Evolutionary conservation across 2,797 vertebrate genomes (phyloP).

Genomic region (Salmo trutta): DNA sequence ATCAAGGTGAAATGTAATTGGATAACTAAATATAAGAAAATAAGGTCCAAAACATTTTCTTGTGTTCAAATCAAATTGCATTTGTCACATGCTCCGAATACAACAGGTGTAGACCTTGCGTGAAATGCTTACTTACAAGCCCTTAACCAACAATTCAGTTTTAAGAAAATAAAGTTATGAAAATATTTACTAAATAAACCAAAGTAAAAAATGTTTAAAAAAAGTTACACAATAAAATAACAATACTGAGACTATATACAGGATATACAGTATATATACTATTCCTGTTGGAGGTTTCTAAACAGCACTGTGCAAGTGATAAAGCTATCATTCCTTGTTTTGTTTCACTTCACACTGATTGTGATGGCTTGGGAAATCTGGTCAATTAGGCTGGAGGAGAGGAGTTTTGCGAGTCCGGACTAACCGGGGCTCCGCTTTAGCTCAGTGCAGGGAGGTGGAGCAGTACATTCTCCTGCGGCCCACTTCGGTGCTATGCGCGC

Average conservation of each 20-base stretch:
- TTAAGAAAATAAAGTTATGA: too few species aligned
- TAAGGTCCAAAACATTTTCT: not conserved
- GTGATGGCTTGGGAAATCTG: slow-evolving; percentile 49
- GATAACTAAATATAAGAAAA: not conserved
- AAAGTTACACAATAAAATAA: too few species aligned
- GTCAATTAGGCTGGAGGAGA: slow-evolving; percentile 43
- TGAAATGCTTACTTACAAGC: too few species aligned
- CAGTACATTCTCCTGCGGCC: slow-evolving; percentile 11
- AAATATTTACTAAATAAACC: too few species aligned
- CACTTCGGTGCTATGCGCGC: slow-evolving; percentile 17
- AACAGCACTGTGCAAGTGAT: not conserved
- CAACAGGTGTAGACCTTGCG: too few species aligned
- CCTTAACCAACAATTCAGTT: too few species aligned
- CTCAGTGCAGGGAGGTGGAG: slow-evolving; percentile 9
- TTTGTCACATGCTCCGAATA: too few species aligned
- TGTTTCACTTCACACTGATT: slow-evolving; percentile 16
- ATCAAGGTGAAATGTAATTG: not conserved
- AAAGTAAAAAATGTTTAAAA: too few species aligned
- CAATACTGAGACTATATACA: too few species aligned
- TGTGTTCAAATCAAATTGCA: not conserved
- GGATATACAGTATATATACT: too few species aligned
- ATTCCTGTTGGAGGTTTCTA: slow-evolving; percentile 22
- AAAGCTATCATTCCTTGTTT: slow-evolving; percentile 26
- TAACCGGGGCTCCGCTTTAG: not conserved
- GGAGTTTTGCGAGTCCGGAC: slow-evolving; percentile 11